These are phyloP conservation scores for Rhinatrema bivittatum DNA, from an alignment of 2,797 vertebrate species.

Conservation along the genomic window DNA sequence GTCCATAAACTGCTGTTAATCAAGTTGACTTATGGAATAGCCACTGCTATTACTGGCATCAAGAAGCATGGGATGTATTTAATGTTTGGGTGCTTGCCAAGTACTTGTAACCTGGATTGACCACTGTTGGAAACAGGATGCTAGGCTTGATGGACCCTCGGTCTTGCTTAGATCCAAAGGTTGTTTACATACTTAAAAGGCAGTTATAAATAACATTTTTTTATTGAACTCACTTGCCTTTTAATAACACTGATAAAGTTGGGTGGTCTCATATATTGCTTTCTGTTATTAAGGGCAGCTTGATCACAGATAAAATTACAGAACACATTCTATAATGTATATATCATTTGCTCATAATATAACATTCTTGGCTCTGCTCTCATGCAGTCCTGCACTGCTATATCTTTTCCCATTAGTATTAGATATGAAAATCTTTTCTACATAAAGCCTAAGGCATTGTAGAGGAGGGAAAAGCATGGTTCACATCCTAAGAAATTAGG, in stretches of 20 bases:
- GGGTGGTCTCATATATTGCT: slow-evolving; percentile 15
- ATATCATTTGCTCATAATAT: slow-evolving; percentile 30
- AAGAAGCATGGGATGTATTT: too few species aligned
- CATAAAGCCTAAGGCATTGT: too few species aligned
- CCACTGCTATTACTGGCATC: too few species aligned
- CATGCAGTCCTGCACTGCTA: slow-evolving; percentile 9
- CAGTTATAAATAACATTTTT: slow-evolving; percentile 22
- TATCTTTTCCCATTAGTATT: slow-evolving; percentile 15
- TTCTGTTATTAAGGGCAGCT: background rate
- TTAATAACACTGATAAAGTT: slow-evolving; percentile 20
- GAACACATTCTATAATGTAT: slow-evolving; percentile 19
- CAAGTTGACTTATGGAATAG: too few species aligned
- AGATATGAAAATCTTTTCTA: too few species aligned
- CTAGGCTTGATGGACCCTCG: too few species aligned
- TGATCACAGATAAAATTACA: slow-evolving; percentile 34
- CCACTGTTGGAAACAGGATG: slow-evolving; percentile 9
- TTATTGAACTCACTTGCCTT: slow-evolving; percentile 13
- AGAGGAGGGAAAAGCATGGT: too few species aligned
- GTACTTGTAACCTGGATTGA: too few species aligned
- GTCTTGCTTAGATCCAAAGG: slow-evolving; percentile 21
- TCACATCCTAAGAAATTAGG: too few species aligned
- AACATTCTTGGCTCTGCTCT: slow-evolving; percentile 25
- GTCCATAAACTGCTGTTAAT: too few species aligned
- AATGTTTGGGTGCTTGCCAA: too few species aligned
- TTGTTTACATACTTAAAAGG: slow-evolving; percentile 19